Percentiles rank a stretch among this genome's conserved stretches.
These are phyloP conservation scores for Punctoribates punctum DNA, from an alignment of 2,888 invertebrate genomes.

Conservation along the genomic window DNA sequence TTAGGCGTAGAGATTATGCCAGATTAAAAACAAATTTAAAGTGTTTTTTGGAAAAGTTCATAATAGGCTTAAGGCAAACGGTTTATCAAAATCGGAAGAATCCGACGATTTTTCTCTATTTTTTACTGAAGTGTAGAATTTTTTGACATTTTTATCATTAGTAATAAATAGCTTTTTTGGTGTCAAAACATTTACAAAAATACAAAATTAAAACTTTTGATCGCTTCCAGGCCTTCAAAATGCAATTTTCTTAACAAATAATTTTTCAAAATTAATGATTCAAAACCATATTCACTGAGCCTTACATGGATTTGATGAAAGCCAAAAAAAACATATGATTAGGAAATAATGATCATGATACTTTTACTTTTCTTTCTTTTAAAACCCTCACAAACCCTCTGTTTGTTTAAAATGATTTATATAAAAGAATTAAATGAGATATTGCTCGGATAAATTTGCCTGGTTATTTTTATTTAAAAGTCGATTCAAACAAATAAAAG, in stretches of 20 bases:
- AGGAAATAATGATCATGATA: too few relatives aligned
- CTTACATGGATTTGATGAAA: too few relatives aligned
- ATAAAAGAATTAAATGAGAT: too few relatives aligned
- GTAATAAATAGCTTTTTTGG: conserved; percentile 7
- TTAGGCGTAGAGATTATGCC: neutral
- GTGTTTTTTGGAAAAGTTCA: conserved; percentile 5
- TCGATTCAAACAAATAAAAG: too few relatives aligned
- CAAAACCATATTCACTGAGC: too few relatives aligned
- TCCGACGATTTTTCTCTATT: neutral
- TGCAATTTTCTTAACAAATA: neutral
- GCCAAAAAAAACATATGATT: too few relatives aligned
- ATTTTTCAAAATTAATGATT: conserved; percentile 6
- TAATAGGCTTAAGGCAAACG: conserved; percentile 24
- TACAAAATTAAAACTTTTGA: conserved; percentile 22
- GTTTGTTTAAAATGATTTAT: too few relatives aligned
- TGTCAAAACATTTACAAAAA: conserved; percentile 21
- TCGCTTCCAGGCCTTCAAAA: neutral
- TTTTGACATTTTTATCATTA: conserved; percentile 31
- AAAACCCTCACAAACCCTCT: too few relatives aligned
- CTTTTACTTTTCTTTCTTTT: too few relatives aligned
- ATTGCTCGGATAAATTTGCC: too few relatives aligned
- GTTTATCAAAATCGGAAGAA: conserved; percentile 27
- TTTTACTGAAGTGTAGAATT: conserved; percentile 17
- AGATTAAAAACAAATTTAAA: conserved; percentile 8
- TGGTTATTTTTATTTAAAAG: too few relatives aligned